Evolutionary conservation across 1,140 invertebrate species (phyloP), one percentile per base, ranked within the genome.

Genomic region (Pogonognathellus flavescens): DNA sequence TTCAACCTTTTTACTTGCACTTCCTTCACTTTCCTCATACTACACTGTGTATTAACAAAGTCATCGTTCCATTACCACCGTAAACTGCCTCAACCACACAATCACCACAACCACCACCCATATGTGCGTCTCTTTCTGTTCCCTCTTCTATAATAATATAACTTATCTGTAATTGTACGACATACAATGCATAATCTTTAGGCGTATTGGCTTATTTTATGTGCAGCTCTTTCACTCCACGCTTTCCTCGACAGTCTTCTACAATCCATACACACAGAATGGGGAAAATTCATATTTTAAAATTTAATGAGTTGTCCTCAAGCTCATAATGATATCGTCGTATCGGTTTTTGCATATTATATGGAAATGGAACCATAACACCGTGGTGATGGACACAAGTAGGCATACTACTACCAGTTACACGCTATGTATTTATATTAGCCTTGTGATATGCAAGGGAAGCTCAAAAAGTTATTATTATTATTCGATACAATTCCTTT

Each of bases 1-100:
- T 85, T 88, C 87, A 86, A 85, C 76, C 81, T 81, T 81, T 81
- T 81, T 81, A 50, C 80, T 52, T 76, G 22, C 70, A 76, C 70
- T 57, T 57, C 11, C 16, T 18, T 50, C 70, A 25, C 31, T 16
- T 31, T 76, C 70, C 41, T 50, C 70, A 41, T 41, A 41, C 62
- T 66, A 66, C 41, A 50, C 70, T 49, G 16, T 49, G 16, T 76
- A 76, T 76, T 76, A 76, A 50, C 70, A 76, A 18, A 76, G 70
- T 76, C 41, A 50, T 76, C 31, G 22, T 82, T 50, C 80, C 55
- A 59, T 25, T 57, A 80, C 82, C 82, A 66, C 20, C 62, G 62
- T 66, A 66, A 66, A 66, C 10, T 76, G 11, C 70, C 50, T 55
- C 18, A 50, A 66, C 83, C 22, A 3, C 31, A n/a, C 41, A 49